Conservation (phyloP, 2,888 invertebrate genomes). For the Cantharis rufa region DNA sequence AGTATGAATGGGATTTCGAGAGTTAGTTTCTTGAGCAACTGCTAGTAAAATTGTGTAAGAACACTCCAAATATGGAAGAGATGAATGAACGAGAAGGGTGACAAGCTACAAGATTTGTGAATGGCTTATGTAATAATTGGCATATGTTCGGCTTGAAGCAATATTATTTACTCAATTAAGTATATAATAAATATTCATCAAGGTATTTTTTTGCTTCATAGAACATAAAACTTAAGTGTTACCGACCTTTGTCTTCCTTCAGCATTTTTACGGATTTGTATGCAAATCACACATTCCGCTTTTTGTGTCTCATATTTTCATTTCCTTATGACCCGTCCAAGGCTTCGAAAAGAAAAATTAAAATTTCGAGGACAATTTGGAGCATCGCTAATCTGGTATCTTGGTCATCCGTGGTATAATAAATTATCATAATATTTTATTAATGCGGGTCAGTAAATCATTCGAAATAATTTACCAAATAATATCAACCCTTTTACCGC, state of each 20-base stretch:
- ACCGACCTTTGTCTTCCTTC: not conserved
- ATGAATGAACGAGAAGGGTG: slow-evolving; percentile 46
- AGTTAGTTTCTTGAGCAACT: slow-evolving; percentile 36
- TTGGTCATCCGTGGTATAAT: not conserved
- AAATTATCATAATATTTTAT: not conserved
- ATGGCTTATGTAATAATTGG: slow-evolving; percentile 38
- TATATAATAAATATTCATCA: slow-evolving; percentile 19
- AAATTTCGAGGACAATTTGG: not conserved
- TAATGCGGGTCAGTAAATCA: not conserved
- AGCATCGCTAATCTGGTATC: not conserved
- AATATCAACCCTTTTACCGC: not conserved
- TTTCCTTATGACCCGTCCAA: not conserved
- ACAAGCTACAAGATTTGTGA: slow-evolving; percentile 44
- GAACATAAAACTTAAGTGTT: not conserved
- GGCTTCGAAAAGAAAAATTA: not conserved
- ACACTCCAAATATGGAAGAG: slow-evolving; percentile 46
- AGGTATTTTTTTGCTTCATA: slow-evolving; percentile 2
- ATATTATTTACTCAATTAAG: slow-evolving; percentile 14
- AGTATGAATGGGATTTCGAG: slow-evolving; percentile 33
- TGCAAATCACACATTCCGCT: not conserved
- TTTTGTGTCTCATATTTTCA: not conserved
- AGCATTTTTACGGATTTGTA: not conserved
- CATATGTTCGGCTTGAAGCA: slow-evolving; percentile 19
- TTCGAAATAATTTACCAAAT: too few species aligned
- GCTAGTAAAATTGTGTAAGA: slow-evolving; percentile 49